A percentile compares a stretch with the other conserved stretches of the same genome.
Conservation (phyloP, 1,140 invertebrate species). For the Ceratosolen solmsi region DNA sequence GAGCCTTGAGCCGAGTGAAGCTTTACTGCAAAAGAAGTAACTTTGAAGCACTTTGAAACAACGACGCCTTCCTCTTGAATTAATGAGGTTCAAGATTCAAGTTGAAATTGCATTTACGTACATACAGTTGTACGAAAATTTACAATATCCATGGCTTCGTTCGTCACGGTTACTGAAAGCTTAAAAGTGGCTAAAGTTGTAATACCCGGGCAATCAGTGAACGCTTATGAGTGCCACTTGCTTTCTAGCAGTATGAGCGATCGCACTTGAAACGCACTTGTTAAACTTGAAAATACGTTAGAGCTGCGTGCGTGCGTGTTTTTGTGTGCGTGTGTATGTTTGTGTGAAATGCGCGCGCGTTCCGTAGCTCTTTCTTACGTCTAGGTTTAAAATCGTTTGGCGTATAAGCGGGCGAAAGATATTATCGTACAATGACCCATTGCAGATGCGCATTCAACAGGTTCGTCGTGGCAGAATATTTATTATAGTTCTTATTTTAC, state of each 20-base stretch:
- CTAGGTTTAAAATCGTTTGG: not conserved
- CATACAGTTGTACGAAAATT: not conserved
- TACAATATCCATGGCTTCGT: not conserved
- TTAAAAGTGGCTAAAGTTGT: not conserved
- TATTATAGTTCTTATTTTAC: too few relatives aligned
- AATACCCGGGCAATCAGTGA: not conserved
- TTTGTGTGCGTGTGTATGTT: too few relatives aligned
- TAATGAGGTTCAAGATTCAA: not conserved
- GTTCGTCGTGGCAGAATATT: not conserved
- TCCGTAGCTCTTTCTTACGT: not conserved
- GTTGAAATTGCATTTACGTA: not conserved
- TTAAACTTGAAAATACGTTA: slow-evolving; percentile 15
- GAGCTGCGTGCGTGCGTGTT: too few relatives aligned
- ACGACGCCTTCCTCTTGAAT: not conserved
- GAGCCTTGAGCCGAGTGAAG: too few relatives aligned
- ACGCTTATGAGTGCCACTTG: not conserved
- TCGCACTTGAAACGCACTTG: not conserved
- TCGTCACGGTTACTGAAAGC: not conserved
- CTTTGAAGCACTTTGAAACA: too few relatives aligned
- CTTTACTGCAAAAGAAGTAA: too few relatives aligned
- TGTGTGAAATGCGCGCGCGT: too few relatives aligned
- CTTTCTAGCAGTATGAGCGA: not conserved
- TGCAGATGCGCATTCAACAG: slow-evolving; percentile 3
- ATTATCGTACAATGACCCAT: not conserved
- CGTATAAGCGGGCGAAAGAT: not conserved